Conservation (phyloP, 2,888 invertebrate species). For the Harpagoxenus sublaevis region DNA sequence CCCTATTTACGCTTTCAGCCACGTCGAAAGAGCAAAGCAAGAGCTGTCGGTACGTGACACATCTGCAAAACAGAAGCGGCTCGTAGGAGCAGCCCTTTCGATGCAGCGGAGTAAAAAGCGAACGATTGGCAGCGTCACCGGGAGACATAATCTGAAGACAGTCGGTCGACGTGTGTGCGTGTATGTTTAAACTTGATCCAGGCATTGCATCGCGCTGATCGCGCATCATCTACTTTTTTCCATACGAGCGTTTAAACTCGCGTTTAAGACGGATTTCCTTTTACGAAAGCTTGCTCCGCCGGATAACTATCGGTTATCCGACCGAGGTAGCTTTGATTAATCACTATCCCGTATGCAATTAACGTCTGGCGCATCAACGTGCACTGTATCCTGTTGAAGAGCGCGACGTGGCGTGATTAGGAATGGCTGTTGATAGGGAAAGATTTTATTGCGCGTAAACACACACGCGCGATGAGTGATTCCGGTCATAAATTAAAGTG, state of each 20-base stretch:
- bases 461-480: conserved; percentile 9
- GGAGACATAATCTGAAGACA: conserved; percentile 41
- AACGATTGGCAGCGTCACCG: conserved; percentile 45
- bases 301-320: conserved; percentile 27
- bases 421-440: conserved; percentile 20
- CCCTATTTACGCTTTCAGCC: conserved; percentile 46
- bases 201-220: neutral
- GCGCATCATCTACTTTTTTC: conserved; percentile 43
- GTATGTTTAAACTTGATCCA: conserved; percentile 23
- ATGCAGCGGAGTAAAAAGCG: conserved; percentile 35
- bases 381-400: conserved; percentile 17
- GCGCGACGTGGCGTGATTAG: neutral
- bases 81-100: conserved; percentile 26
- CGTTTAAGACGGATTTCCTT: conserved; percentile 31
- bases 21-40: conserved; percentile 13
- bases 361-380: conserved; percentile 30
- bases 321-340: conserved; percentile 41
- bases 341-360: conserved; percentile 31
- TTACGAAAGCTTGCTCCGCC: conserved; percentile 19
- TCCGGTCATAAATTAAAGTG: conserved; percentile 16
- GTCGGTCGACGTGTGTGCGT: neutral
- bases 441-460: conserved; percentile 23
- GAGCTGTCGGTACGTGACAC: conserved; percentile 52
- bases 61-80: conserved; percentile 46
- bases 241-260: conserved; percentile 11